These are phyloP conservation scores for Dendrolimus pini DNA, from an alignment of 2,888 invertebrate genomes.

Conservation along the genomic window DNA sequence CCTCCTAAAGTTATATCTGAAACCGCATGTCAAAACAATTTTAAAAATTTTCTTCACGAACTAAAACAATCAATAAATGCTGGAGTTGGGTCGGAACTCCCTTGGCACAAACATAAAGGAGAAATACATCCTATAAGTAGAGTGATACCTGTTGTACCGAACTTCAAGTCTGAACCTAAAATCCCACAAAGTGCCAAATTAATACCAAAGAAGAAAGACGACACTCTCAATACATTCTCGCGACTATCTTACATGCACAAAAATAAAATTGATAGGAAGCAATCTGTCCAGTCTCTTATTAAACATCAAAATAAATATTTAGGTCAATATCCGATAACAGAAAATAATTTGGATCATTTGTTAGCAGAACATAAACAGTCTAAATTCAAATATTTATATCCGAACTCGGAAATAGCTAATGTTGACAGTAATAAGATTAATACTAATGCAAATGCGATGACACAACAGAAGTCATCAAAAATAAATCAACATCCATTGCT, in stretches of 20 bases:
- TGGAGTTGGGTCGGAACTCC: constrained; percentile 20
- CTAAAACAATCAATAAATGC: constrained; percentile 41
- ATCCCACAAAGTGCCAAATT: constrained; percentile 43
- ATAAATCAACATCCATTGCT: no score
- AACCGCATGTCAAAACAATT: constrained; percentile 21
- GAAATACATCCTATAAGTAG: constrained; percentile 22
- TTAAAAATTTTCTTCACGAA: constrained; percentile 44
- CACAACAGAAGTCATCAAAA: neutral
- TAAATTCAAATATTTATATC: neutral
- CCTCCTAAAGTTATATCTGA: constrained; percentile 1
- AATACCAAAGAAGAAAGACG: constrained; percentile 40
- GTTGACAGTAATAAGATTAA: no score
- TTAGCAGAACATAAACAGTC: neutral
- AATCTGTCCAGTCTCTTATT: constrained; percentile 17
- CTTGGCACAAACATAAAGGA: constrained; percentile 14
- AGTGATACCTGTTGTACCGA: constrained; percentile 22
- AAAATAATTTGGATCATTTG: neutral
- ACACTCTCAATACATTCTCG: constrained; percentile 56
- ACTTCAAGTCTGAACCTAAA: constrained; percentile 22
- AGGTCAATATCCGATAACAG: constrained; percentile 2
- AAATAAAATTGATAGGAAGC: constrained; percentile 41
- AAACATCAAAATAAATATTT: constrained; percentile 15
- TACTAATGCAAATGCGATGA: constrained; percentile 5
- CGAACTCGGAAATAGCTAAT: neutral
- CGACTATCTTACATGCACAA: constrained; percentile 63